Evolutionary conservation across 1,140 invertebrate species (phyloP), one percentile per base, ranked within the genome.

Genomic region (Drosophila nannoptera): DNA sequence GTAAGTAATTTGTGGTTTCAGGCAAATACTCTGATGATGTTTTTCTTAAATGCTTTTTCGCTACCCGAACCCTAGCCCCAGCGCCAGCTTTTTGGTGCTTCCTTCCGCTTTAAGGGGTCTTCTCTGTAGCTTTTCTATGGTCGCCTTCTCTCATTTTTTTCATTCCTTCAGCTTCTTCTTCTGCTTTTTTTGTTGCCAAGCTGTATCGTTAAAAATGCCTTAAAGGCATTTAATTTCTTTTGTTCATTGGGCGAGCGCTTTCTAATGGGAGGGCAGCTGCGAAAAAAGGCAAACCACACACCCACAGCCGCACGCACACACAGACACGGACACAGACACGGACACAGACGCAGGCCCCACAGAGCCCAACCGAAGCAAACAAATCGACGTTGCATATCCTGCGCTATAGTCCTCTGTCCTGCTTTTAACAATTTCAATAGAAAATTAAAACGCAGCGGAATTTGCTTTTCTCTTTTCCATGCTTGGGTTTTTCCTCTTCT

Each of bases 1-100:
- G 81, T 86, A 86, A 86, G 81, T 86, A 86, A 86, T 86, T 86
- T 86, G 81, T 86, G 81, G 81, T 86, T 86, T 86, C 81, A 81
- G 81, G 81, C 81, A 86, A 86, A 86, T 86, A 81, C 74, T 81
- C 69, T 77, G 81, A 86, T 86, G 81, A 86, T 86, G 81, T 86
- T 86, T 86, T 86, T 86, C 81, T 86, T 86, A 86, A 86, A 86
- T 86, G 81, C 84, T 81, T 84, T 80, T 74, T 76, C 81, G 64
- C 74, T 68, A 53, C 50, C 60, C 40, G 46, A 7, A 9, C 14
- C 36, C 22, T 22, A 22, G 46, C 43, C 31, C 5, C n/a, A 9
- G 7, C 32, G 16, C 48, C 45, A 42, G 38, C 31, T 22, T 45
- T 46, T 58, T 52, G 38, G 12, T 36, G 36, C 59, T 73, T 62